Conservation (phyloP, 2,888 invertebrate genomes). For the Scaptodrosophila latifasciaeformis region DNA sequence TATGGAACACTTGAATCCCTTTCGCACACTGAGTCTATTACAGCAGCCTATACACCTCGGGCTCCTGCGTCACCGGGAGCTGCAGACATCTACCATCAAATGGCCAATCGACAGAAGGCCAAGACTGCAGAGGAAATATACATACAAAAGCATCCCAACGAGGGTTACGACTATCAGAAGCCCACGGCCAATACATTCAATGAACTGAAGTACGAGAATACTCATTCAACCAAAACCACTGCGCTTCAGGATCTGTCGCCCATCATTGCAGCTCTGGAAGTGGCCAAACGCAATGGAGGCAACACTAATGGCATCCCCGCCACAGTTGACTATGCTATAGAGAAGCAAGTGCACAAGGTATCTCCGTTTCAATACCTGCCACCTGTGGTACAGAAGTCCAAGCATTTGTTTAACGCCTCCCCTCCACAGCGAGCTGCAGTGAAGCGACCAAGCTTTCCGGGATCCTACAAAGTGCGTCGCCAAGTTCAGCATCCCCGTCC, state of each 20-base stretch:
- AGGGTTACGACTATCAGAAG: slow-evolving; percentile 61
- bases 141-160: slow-evolving; percentile 70
- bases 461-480: slow-evolving; percentile 63
- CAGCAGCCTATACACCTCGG: slow-evolving; percentile 70
- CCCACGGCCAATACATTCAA: slow-evolving; percentile 29
- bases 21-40: slow-evolving; percentile 72
- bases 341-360: slow-evolving; percentile 67
- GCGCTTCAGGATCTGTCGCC: slow-evolving; percentile 63
- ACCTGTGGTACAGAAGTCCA: slow-evolving; percentile 66
- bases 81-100: slow-evolving; percentile 70
- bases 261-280: slow-evolving; percentile 70
- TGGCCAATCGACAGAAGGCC: slow-evolving; percentile 70
- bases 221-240: slow-evolving; percentile 50
- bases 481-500: slow-evolving; percentile 30
- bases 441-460: slow-evolving; percentile 14
- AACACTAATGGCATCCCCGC: slow-evolving; percentile 24
- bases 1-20: slow-evolving; percentile 69
- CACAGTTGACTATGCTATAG: slow-evolving; percentile 59
- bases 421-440: slow-evolving; percentile 30
- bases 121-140: slow-evolving; percentile 64
- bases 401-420: slow-evolving; percentile 67
- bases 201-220: slow-evolving; percentile 61
- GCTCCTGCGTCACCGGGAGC: slow-evolving; percentile 40
- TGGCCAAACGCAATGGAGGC: slow-evolving; percentile 57
- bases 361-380: slow-evolving; percentile 55